These are phyloP conservation scores for Paramacrobiotus metropolitanus DNA, from an alignment of 1,140 invertebrate species.

Conservation along the genomic window DNA sequence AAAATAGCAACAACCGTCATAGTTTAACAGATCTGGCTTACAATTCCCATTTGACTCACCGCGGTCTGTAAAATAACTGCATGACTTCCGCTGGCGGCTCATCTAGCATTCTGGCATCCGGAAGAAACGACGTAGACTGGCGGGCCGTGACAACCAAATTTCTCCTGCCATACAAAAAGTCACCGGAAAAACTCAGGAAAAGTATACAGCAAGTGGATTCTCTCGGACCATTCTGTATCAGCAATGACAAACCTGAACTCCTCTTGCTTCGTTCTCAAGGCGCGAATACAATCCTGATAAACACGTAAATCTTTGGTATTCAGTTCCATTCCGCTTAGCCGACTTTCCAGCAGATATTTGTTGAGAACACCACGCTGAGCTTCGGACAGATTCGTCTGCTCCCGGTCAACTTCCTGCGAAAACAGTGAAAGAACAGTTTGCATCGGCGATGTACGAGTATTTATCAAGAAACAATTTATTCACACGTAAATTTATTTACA, in stretches of 20 bases:
- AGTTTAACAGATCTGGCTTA: too few species aligned
- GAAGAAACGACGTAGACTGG: background rate
- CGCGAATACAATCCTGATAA: background rate
- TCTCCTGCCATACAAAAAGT: background rate
- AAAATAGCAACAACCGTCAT: too few species aligned
- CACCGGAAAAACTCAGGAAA: too few species aligned
- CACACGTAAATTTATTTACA: too few species aligned
- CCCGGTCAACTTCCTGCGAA: constrained; percentile 27
- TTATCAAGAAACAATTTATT: too few species aligned
- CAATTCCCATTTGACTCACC: too few species aligned
- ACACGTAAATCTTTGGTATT: background rate
- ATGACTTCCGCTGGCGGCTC: background rate
- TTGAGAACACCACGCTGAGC: constrained; percentile 42
- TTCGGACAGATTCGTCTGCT: constrained; percentile 29
- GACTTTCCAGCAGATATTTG: constrained; percentile 54
- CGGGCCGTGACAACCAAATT: background rate
- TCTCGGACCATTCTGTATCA: background rate
- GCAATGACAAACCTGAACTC: background rate
- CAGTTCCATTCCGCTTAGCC: constrained; percentile 45
- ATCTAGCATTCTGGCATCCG: background rate
- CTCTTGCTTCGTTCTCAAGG: background rate
- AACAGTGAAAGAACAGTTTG: too few species aligned
- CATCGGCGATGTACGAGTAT: too few species aligned
- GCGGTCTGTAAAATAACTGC: background rate
- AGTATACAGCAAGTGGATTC: too few species aligned